A percentile compares a stretch with the other conserved stretches of the same genome.
These are phyloP conservation scores for Achatina immaculata DNA, from an alignment of 1,140 invertebrate genomes.

Conservation along the genomic window DNA sequence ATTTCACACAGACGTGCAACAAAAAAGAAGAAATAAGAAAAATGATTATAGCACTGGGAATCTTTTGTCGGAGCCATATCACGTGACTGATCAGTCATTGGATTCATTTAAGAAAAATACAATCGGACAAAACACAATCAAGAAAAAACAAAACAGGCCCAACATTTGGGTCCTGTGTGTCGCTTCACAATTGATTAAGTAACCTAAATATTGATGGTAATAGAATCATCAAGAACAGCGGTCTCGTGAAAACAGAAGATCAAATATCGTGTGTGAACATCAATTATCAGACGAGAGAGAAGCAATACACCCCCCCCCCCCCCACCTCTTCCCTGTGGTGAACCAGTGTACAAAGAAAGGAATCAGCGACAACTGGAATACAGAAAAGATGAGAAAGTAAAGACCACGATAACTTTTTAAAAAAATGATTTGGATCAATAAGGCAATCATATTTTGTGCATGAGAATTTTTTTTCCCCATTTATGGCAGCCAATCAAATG, in stretches of 20 bases:
- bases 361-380: neutral
- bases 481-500: no score
- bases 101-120: no score
- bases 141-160: no score
- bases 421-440: neutral
- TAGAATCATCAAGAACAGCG: neutral
- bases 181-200: neutral
- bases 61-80: no score
- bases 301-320: neutral
- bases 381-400: neutral
- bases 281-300: neutral
- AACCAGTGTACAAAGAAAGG: neutral
- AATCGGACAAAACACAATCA: no score
- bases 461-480: neutral
- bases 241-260: neutral
- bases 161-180: neutral
- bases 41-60: no score
- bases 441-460: conserved; percentile 1
- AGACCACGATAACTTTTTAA: neutral
- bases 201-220: neutral
- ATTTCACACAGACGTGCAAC: no score
- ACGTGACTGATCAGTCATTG: no score
- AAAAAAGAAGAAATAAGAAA: no score
- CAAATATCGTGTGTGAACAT: neutral
- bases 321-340: no score